Conservation (phyloP, 1,140 invertebrate species). For the Cherax quadricarinatus region DNA sequence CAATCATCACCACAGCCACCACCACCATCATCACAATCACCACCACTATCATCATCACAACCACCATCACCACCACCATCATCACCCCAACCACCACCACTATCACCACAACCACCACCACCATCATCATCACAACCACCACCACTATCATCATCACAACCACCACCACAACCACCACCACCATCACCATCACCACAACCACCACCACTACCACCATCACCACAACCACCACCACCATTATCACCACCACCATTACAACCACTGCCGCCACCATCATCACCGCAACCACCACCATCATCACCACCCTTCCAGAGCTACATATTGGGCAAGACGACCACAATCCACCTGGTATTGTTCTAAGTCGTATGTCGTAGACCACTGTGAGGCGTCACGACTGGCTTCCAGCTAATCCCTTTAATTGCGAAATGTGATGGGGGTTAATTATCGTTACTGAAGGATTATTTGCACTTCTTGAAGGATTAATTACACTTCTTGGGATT, state of each 20-base stretch:
- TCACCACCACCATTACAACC: neutral
- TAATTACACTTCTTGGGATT: too few species aligned
- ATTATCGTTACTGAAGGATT: neutral
- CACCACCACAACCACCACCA: neutral
- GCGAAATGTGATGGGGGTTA: constrained; percentile 26
- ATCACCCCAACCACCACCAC: too few species aligned
- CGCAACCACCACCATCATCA: neutral
- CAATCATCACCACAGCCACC: too few species aligned
- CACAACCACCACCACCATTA: neutral
- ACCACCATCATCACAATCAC: too few species aligned
- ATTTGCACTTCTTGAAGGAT: neutral
- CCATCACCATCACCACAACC: too few species aligned
- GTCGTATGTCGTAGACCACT: constrained; percentile 14
- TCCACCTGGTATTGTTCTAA: constrained; percentile 1
- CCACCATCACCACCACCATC: neutral
- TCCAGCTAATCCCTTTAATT: constrained; percentile 47
- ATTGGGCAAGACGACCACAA: neutral
- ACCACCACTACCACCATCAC: neutral
- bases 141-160: too few species aligned
- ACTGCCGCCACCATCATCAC: neutral
- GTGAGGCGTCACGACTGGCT: constrained; percentile 23
- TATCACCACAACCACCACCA: too few species aligned
- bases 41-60: neutral
- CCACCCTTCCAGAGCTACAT: neutral
- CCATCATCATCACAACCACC: too few species aligned